Percentiles rank a stretch among this genome's conserved stretches.
Evolutionary conservation across 1,140 invertebrate species (phyloP).

Genomic region (Cephus cinctus): DNA sequence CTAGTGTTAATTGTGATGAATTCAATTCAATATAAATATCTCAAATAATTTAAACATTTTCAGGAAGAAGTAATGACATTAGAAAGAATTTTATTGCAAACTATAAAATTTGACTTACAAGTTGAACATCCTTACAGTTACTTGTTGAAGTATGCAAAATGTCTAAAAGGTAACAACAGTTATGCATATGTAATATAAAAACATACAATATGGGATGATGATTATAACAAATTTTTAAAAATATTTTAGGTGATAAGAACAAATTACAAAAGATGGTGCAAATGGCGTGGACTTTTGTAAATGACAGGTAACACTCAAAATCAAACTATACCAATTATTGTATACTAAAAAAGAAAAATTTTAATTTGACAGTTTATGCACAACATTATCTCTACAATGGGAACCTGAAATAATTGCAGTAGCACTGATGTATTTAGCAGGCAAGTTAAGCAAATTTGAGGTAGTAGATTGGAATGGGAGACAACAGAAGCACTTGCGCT

Average conservation of each 20-base stretch:
- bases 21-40: background rate
- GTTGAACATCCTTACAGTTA: slow-evolving; percentile 97
- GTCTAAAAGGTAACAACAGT: slow-evolving; percentile 74
- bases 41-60: slow-evolving; percentile 28
- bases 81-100: slow-evolving; percentile 95
- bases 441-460: slow-evolving; percentile 95
- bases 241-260: slow-evolving; percentile 76
- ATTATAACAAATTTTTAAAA: too few relatives aligned
- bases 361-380: slow-evolving; percentile 75
- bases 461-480: slow-evolving; percentile 90
- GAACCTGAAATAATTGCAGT: slow-evolving; percentile 98
- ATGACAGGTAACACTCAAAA: slow-evolving; percentile 76
- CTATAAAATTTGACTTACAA: slow-evolving; percentile 98
- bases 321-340: slow-evolving; percentile 11
- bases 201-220: background rate
- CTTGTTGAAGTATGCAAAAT: slow-evolving; percentile 96
- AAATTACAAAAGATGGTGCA: slow-evolving; percentile 97
- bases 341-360: background rate
- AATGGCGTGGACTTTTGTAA: slow-evolving; percentile 99
- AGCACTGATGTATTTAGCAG: slow-evolving; percentile 94
- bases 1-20: background rate
- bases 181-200: background rate
- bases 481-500: slow-evolving; percentile 77
- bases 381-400: slow-evolving; percentile 96
- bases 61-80: slow-evolving; percentile 96